A percentile compares a stretch with the other conserved stretches of the same genome.
phyloP scores from a whole-genome alignment of 2,888 invertebrate species.

The Petrolisthes cinctipes region DNA sequence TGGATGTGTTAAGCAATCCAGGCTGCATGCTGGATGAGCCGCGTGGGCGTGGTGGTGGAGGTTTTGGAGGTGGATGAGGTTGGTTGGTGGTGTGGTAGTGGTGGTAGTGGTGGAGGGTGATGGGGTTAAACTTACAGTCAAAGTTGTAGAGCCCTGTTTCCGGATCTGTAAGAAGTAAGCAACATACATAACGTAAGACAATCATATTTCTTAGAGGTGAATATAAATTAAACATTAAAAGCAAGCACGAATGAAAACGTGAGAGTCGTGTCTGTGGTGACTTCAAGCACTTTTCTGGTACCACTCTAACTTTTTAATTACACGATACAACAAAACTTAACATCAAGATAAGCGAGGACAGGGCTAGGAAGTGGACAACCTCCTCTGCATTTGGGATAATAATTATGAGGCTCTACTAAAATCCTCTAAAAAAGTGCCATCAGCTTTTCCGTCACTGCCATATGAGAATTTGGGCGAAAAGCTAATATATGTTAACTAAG shows the following conservation, averaged over 20 bases:
- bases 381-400: neutral
- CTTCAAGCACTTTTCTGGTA: slow-evolving; percentile 6
- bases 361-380: neutral
- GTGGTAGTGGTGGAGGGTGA: slow-evolving; percentile 37
- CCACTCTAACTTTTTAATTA: neutral
- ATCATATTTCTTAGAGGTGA: slow-evolving; percentile 43
- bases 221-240: slow-evolving; percentile 43
- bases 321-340: neutral
- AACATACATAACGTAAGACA: slow-evolving; percentile 61
- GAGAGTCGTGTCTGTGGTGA: neutral
- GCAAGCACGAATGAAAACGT: slow-evolving; percentile 14
- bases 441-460: no score
- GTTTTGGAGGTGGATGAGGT: slow-evolving; percentile 32
- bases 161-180: slow-evolving; percentile 64
- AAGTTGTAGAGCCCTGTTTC: slow-evolving; percentile 63
- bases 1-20: slow-evolving; percentile 26
- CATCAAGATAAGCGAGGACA: neutral
- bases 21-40: slow-evolving; percentile 14
- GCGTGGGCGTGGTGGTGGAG: slow-evolving; percentile 15
- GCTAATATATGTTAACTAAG: no score
- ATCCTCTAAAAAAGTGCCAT: no score
- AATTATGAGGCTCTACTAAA: no score
- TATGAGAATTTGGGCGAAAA: no score
- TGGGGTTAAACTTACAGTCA: slow-evolving; percentile 61
- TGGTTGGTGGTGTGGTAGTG: slow-evolving; percentile 29